Percentiles rank a stretch among this genome's conserved stretches.
Evolutionary conservation across 1,140 invertebrate genomes (phyloP).

Genomic region (Charaxes varanes): DNA sequence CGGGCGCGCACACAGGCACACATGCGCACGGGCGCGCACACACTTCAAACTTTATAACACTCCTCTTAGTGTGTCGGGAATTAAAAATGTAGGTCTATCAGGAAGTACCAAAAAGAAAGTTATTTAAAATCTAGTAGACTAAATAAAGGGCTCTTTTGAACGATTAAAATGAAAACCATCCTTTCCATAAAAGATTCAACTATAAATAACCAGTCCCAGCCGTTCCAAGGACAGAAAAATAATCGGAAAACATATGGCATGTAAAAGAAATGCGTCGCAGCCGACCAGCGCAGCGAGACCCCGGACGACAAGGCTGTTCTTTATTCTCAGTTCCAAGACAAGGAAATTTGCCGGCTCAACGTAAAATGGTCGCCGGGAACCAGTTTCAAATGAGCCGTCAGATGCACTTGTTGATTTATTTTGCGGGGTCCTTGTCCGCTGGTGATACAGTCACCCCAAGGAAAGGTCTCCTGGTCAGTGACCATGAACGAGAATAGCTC

Average conservation of each 20-base stretch:
- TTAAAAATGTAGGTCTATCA: too few species aligned
- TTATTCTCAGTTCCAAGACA: slow-evolving; percentile 38
- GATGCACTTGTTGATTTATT: slow-evolving; percentile 27
- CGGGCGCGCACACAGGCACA: too few species aligned
- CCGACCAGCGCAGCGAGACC: slow-evolving; percentile 35
- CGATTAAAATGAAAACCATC: too few species aligned
- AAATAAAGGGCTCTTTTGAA: too few species aligned
- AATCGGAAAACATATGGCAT: slow-evolving; percentile 64
- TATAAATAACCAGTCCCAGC: slow-evolving; percentile 57
- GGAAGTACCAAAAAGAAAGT: too few species aligned
- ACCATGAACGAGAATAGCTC: slow-evolving; percentile 64
- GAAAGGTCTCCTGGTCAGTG: slow-evolving; percentile 67
- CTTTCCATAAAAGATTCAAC: slow-evolving; percentile 11
- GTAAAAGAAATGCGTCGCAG: slow-evolving; percentile 47
- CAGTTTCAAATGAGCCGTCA: slow-evolving; percentile 35
- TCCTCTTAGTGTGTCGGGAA: too few species aligned
- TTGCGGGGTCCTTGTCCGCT: slow-evolving; percentile 38
- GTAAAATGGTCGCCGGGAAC: slow-evolving; percentile 29
- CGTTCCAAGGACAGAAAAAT: slow-evolving; percentile 63
- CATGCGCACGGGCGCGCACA: too few species aligned
- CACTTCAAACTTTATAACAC: too few species aligned
- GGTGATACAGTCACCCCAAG: slow-evolving; percentile 65
- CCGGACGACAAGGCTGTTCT: slow-evolving; percentile 39
- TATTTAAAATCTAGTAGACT: too few species aligned
- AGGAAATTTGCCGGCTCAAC: slow-evolving; percentile 30